A percentile compares a stretch with the other conserved stretches of the same genome.
Evolutionary conservation across 1,140 invertebrate genomes (phyloP).

Genomic region (Platyura marginata): DNA sequence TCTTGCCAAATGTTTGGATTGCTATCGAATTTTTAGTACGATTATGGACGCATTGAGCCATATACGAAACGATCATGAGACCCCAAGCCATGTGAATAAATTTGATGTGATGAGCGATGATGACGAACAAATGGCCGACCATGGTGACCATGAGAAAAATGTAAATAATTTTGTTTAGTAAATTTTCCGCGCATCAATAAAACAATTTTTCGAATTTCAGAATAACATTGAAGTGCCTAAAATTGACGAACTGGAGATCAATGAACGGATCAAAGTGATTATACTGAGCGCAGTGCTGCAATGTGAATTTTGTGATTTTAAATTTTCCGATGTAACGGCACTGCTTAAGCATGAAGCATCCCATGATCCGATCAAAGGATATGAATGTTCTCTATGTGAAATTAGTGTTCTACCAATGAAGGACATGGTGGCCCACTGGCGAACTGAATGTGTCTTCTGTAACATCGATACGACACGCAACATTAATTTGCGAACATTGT

Average conservation of each 20-base stretch:
- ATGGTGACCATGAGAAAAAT: no score
- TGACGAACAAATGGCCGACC: no score
- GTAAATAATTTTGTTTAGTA: no score
- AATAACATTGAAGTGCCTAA: no score
- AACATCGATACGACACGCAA: conserved; percentile 15
- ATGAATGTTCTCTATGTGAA: conserved; percentile 32
- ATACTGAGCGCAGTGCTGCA: conserved; percentile 26
- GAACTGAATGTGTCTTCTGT: conserved; percentile 30
- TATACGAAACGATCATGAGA: no score
- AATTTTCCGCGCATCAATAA: no score
- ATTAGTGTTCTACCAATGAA: conserved; percentile 27
- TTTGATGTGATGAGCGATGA: no score
- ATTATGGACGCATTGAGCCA: no score
- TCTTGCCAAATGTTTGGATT: background rate
- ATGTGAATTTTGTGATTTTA: conserved; percentile 35
- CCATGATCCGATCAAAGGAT: conserved; percentile 30
- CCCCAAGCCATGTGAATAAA: no score
- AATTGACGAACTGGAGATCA: no score
- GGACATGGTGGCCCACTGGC: conserved; percentile 29
- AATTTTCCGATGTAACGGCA: conserved; percentile 27
- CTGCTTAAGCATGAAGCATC: conserved; percentile 26
- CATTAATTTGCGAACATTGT: conserved; percentile 14
- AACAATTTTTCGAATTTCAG: no score
- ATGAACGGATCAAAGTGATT: conserved; percentile 5
- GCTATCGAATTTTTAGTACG: background rate